Evolutionary conservation across 2,888 invertebrate species (phyloP).

Genomic region (Ischnura elegans): DNA sequence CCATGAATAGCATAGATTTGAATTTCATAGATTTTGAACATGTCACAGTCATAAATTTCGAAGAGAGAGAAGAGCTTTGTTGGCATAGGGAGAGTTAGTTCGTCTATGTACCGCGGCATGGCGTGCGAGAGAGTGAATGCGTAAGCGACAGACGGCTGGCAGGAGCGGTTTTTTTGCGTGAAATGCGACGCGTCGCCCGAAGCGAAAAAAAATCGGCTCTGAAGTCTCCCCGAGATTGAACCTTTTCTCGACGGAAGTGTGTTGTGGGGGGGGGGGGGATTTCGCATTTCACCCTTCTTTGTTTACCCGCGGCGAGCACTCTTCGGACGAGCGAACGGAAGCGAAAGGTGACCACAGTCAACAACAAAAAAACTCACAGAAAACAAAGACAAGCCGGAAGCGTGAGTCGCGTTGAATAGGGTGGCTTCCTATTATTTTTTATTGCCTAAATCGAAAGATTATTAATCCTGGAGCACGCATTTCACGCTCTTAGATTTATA

Average conservation of each 20-base stretch:
- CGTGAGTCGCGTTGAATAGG: neutral
- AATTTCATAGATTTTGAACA: no score
- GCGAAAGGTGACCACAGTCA: neutral
- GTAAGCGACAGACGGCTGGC: neutral
- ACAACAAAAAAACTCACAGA: neutral
- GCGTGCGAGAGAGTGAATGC: no score
- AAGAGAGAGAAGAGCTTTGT: no score
- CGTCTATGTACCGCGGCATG: no score
- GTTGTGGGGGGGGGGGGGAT: neutral
- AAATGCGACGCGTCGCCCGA: neutral
- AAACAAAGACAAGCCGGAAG: neutral
- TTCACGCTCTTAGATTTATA: no score
- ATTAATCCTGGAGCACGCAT: no score
- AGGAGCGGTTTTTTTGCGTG: slow-evolving; percentile 26
- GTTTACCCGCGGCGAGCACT: neutral
- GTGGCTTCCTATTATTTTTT: no score
- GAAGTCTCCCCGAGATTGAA: neutral
- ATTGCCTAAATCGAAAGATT: no score
- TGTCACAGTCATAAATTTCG: no score
- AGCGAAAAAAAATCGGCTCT: neutral
- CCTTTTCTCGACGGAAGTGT: neutral
- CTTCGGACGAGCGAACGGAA: neutral
- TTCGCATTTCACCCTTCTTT: neutral
- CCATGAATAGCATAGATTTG: no score
- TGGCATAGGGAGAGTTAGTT: no score